Evolutionary conservation across 2,113 vertebrate species (phyloP), one percentile per base, ranked within the genome.

Genomic region (Syngnathus scovelli): DNA sequence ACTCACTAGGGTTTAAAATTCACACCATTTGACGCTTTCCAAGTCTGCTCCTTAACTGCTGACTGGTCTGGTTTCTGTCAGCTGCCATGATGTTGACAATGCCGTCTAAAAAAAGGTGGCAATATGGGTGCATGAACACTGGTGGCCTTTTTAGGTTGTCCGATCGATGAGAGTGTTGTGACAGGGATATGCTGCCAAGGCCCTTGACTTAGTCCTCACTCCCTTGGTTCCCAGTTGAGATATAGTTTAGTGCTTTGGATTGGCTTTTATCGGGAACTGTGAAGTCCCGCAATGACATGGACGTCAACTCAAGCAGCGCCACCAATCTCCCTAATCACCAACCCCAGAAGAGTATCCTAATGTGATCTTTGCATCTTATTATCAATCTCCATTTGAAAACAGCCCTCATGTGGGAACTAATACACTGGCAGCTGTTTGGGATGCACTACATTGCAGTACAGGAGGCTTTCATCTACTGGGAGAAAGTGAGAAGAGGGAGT

Each of bases 381-480:
- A 88, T 78, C 82, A 80, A 87, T 89, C 88, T 91, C 84, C 83
- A 88, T 89, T 89, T 89, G 83, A 88, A 86, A 89, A 89, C 83
- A 85, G 82, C 75, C 71, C 76, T 87, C 80, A 86, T 86, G 86
- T 89, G 86, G 86, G 84, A 90, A 88, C 85, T 87, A 88, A 90
- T 90, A 87, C 87, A 89, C 88, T 87, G 84, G 79, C 69, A 68
- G 78, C 82, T 67, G 19, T 78, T 54, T 74, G 82, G 82, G 83
- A 88, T 70, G 72, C 64, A 61, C 80, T 74, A 61, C 71, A 85
- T 66, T 73, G 83, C 68, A 41, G 76, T 80, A 84, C 76, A 77
- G 76, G 85, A 87, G 84, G 78, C 59, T 87, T 87, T 90, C 85
- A 89, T 89, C 83, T 83, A 81, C 56, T 67, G 84, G 82, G 77